Percentiles rank a stretch among this genome's conserved stretches.
These are phyloP conservation scores for human DNA, from an alignment of 2,113 vertebrate species.

Conservation along the genomic window DNA sequence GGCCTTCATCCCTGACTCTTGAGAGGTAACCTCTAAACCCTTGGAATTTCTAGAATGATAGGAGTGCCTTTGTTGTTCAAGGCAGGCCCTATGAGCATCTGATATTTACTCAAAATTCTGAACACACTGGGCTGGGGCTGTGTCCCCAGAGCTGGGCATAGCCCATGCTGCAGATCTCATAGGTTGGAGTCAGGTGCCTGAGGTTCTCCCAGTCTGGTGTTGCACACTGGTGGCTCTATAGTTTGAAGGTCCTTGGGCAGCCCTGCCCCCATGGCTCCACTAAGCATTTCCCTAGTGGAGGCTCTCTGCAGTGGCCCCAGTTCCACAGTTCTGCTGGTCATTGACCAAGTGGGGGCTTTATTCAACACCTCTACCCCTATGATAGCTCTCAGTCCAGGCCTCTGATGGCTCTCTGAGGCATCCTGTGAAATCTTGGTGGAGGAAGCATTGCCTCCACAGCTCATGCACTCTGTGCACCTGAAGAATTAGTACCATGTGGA, in stretches of 20 bases:
- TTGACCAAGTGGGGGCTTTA: not conserved
- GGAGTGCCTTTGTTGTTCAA: not conserved
- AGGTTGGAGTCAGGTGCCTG: not conserved
- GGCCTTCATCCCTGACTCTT: not conserved
- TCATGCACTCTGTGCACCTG: not conserved
- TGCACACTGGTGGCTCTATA: not conserved
- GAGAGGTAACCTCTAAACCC: not conserved
- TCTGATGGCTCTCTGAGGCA: not conserved
- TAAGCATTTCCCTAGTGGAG: not conserved
- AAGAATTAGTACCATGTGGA: not conserved
- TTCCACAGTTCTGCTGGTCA: not conserved
- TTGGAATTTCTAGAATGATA: slow-evolving; percentile 13
- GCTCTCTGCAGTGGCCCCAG: not conserved
- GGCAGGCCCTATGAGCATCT: not conserved
- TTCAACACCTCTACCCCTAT: not conserved
- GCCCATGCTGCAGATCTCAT: not conserved
- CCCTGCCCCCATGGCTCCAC: not conserved
- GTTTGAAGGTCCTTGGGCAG: not conserved
- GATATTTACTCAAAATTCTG: not conserved
- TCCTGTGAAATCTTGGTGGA: not conserved
- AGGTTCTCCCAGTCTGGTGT: not conserved
- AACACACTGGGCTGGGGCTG: not conserved
- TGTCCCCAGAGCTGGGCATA: not conserved
- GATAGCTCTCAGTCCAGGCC: not conserved
- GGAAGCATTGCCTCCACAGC: not conserved